These are phyloP conservation scores for Phorcus lineatus DNA, from an alignment of 2,888 invertebrate species.

Conservation along the genomic window DNA sequence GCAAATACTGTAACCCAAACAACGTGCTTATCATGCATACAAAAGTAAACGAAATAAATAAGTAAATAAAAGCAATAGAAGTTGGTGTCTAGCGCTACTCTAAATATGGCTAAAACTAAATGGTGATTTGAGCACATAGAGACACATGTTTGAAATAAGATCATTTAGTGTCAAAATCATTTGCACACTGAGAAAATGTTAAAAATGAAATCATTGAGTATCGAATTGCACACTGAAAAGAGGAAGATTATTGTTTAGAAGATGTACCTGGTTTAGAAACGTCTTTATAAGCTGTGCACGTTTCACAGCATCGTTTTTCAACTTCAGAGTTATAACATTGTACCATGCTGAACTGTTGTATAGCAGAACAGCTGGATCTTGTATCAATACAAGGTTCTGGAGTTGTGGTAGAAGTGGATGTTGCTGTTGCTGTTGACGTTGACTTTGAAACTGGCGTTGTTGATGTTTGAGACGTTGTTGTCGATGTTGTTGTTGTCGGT, in stretches of 20 bases:
- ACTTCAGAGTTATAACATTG: background rate
- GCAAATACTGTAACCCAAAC: too few relatives aligned
- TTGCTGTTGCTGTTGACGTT: background rate
- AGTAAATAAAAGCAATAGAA: too few relatives aligned
- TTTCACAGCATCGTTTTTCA: background rate
- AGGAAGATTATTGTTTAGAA: background rate
- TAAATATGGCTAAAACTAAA: too few relatives aligned
- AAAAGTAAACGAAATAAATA: too few relatives aligned
- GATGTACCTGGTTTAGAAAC: background rate
- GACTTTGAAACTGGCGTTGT: background rate
- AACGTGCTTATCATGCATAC: too few relatives aligned
- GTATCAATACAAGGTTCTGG: background rate
- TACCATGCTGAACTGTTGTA: background rate
- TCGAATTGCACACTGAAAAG: too few relatives aligned
- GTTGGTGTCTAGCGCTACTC: too few relatives aligned
- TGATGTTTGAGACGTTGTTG: slow-evolving; percentile 1
- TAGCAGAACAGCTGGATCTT: slow-evolving; percentile 12
- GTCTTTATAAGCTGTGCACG: background rate
- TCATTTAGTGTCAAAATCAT: too few relatives aligned
- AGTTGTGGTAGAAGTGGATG: background rate
- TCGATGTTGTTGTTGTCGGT: slow-evolving; percentile 1
- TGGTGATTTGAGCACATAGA: too few relatives aligned
- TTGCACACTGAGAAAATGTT: too few relatives aligned
- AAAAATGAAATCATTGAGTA: too few relatives aligned
- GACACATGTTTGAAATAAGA: too few relatives aligned